Conservation (phyloP, 2,113 vertebrate species). For the Grammomys dolichurus region DNA sequence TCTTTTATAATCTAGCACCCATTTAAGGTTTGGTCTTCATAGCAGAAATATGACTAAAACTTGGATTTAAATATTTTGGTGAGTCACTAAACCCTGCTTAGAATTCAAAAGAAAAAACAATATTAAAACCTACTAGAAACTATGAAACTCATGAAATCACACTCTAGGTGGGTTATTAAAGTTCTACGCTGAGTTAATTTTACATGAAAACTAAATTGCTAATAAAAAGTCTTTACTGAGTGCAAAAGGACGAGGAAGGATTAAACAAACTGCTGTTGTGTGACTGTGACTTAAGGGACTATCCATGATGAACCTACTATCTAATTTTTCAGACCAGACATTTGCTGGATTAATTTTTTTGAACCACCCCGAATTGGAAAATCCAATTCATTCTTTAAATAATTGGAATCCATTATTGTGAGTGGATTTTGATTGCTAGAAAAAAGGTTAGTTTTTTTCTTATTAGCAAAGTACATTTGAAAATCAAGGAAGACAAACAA, state of each 20-base stretch:
- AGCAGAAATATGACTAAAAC: conserved; percentile 48
- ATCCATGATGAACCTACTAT: conserved; percentile 75
- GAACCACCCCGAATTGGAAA: conserved; percentile 75
- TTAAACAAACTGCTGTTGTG: conserved; percentile 73
- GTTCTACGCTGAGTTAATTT: conserved; percentile 40
- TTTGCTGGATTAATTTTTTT: conserved; percentile 73
- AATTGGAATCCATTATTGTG: conserved; percentile 80
- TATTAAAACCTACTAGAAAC: conserved; percentile 34
- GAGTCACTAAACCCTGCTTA: conserved; percentile 58
- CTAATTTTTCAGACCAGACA: conserved; percentile 74
- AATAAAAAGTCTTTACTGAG: conserved; percentile 71
- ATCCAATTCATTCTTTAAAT: conserved; percentile 77
- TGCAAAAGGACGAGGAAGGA: conserved; percentile 70
- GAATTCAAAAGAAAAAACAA: conserved; percentile 68
- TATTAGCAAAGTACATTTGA: conserved; percentile 65
- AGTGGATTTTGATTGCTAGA: conserved; percentile 76
- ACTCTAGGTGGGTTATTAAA: conserved; percentile 59
- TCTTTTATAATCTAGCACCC: not conserved
- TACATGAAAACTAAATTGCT: conserved; percentile 71
- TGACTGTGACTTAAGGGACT: conserved; percentile 66
- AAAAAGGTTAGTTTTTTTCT: conserved; percentile 72
- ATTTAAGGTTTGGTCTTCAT: conserved; percentile 35
- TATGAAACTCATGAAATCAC: conserved; percentile 42
- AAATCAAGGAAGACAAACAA: conserved; percentile 78
- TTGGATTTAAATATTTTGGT: not conserved